phyloP scores from a whole-genome alignment of 2,113 vertebrate genomes.

The Varanus komodoensis region DNA sequence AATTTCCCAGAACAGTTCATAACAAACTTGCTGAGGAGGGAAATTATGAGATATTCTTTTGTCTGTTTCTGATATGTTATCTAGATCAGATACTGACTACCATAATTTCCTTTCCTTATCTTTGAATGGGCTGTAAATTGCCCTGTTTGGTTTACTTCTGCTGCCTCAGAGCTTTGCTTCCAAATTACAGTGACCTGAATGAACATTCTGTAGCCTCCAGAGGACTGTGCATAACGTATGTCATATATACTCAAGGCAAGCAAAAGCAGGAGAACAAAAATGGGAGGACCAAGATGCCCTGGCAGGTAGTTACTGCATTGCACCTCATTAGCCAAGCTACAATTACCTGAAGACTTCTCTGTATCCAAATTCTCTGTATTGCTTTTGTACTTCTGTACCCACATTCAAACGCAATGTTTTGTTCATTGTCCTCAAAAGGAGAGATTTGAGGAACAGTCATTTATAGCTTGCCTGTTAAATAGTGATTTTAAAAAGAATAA shows the following conservation, averaged over 20 bases:
- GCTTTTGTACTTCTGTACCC: no score
- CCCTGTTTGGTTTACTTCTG: not conserved
- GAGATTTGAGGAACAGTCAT: no score
- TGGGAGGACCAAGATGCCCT: not conserved
- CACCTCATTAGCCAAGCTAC: not conserved
- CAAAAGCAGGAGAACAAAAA: not conserved
- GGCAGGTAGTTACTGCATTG: not conserved
- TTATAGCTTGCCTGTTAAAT: no score
- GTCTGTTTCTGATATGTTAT: not conserved
- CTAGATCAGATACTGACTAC: not conserved
- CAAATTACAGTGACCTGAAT: not conserved
- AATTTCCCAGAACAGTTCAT: conserved; percentile 1
- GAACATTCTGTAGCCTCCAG: not conserved
- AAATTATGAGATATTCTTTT: not conserved
- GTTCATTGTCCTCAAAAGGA: no score
- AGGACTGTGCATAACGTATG: no score
- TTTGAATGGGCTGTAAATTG: not conserved
- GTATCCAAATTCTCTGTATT: no score
- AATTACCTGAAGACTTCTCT: no score
- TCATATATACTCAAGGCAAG: not conserved
- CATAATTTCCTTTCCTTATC: not conserved
- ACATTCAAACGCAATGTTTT: no score
- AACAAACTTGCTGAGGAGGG: not conserved
- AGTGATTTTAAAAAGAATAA: no score
- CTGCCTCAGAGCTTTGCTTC: not conserved